Evolutionary conservation across 1,140 invertebrate species (phyloP), one percentile per base, ranked within the genome.

Genomic region (Panulirus ornatus): DNA sequence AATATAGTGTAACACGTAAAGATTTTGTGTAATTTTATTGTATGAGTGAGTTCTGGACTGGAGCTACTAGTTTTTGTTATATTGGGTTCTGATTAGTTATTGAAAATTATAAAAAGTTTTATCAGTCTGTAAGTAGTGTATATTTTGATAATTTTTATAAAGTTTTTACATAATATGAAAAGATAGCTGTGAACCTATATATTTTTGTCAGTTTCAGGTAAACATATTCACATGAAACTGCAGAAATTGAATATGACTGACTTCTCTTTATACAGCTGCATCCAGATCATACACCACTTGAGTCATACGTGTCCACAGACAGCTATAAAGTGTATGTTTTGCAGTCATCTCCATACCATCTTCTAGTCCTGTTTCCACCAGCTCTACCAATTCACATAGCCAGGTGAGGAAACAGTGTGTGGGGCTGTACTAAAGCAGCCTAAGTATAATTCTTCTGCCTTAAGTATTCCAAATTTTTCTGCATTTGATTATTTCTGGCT

Each of bases 291-390:
- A 16, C 27, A 9, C 87, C 87, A 22, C 38, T 82, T 19, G 87
- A 91, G 75, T 85, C 91, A 9, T 91, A 91, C 84, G 58, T 91
- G 1, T 89, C 63, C 58, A 79, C 82, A 11, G 91, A 89, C 36
- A 85, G 44, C 76, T 91, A 85, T 71, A 88, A 89, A 66, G 91
- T 91, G 34, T 91, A 91, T 82, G 87, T 91, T 30, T 40, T 91
- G 47, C 83, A 89, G 87, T 88, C 86, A n/a, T 91, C 91, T 1
- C 71, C 91, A 34, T 89, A 86, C 40, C 87, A 89, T 47, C 85
- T 88, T 27, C 54, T 91, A 27, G 86, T 91, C 54, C 36, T 91
- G 51, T 89, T 89, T 51, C 91, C 91, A 19, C 88, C 91, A 22
- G 87, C 91, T 30, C 81, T 91, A 30, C 91, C 91, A 34, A 84